These are phyloP conservation scores for Aquatica leii DNA, from an alignment of 2,888 invertebrate genomes.

Conservation along the genomic window DNA sequence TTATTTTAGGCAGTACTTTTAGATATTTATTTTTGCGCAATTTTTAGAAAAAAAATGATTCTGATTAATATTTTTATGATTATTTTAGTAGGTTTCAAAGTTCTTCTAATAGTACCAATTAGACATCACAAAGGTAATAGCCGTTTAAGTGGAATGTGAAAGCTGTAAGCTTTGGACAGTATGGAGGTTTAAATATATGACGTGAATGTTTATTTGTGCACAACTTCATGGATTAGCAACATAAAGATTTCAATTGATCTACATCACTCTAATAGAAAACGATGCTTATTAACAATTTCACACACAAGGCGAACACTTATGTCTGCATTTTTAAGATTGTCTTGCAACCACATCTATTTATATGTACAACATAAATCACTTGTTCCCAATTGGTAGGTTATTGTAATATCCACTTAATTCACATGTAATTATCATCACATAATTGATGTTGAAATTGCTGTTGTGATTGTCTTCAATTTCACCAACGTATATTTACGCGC, in stretches of 20 bases:
- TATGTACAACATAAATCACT: constrained; percentile 50
- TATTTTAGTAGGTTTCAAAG: too few relatives aligned
- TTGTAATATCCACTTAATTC: constrained; percentile 39
- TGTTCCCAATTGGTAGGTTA: constrained; percentile 47
- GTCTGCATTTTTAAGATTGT: constrained; percentile 50
- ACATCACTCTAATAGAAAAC: constrained; percentile 32
- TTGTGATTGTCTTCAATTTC: constrained; percentile 52
- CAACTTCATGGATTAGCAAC: neutral
- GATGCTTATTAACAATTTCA: constrained; percentile 39
- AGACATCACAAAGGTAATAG: too few relatives aligned
- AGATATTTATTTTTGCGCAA: too few relatives aligned
- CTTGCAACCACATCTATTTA: constrained; percentile 50
- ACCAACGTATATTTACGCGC: constrained; percentile 52
- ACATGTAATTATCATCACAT: constrained; percentile 38
- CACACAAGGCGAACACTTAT: constrained; percentile 50
- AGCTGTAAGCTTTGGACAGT: too few relatives aligned
- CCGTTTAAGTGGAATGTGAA: too few relatives aligned
- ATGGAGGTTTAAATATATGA: neutral
- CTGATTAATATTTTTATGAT: too few relatives aligned
- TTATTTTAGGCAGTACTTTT: too few relatives aligned
- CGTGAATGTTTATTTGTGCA: neutral
- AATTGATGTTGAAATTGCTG: constrained; percentile 40
- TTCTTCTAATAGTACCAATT: too few relatives aligned
- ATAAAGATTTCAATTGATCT: constrained; percentile 30
- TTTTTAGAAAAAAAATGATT: too few relatives aligned